A percentile compares a stretch with the other conserved stretches of the same genome.
These are phyloP conservation scores for Masticophis lateralis DNA, from an alignment of 2,797 vertebrate genomes.

Conservation along the genomic window DNA sequence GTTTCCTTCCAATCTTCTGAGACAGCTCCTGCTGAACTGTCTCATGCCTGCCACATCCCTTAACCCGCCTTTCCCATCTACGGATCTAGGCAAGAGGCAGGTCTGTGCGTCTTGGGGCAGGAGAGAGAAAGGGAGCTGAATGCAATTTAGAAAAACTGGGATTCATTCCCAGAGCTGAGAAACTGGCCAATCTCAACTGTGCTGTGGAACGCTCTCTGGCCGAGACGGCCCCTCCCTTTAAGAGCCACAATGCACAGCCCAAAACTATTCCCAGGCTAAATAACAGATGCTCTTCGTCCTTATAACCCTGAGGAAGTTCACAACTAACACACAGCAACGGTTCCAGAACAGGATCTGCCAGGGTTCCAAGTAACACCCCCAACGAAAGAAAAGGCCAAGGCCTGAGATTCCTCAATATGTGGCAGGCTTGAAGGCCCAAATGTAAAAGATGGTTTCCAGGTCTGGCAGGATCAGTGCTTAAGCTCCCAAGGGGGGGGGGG, in stretches of 20 bases:
- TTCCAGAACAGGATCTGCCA: not conserved
- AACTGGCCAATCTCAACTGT: not conserved
- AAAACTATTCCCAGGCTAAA: not conserved
- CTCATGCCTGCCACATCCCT: accelerated
- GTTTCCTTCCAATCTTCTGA: not conserved
- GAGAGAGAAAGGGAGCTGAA: not conserved
- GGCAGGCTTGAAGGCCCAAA: too few relatives aligned
- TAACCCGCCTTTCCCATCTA: not conserved
- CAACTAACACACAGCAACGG: not conserved
- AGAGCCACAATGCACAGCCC: not conserved
- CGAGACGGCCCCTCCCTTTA: too few relatives aligned
- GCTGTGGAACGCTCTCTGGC: not conserved
- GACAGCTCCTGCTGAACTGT: not conserved
- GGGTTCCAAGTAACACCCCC: too few relatives aligned
- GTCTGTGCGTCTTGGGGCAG: too few relatives aligned
- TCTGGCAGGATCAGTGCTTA: not conserved
- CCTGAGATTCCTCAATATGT: too few relatives aligned
- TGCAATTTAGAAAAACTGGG: not conserved
- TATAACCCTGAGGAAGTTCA: not conserved
- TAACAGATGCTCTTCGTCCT: not conserved
- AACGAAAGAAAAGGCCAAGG: too few relatives aligned
- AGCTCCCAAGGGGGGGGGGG: not conserved
- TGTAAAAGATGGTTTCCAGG: too few relatives aligned
- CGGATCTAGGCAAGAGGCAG: not conserved
- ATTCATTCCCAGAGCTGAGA: not conserved